These are phyloP conservation scores for Rhinella marina DNA, from an alignment of 2,797 vertebrate species.

Conservation along the genomic window DNA sequence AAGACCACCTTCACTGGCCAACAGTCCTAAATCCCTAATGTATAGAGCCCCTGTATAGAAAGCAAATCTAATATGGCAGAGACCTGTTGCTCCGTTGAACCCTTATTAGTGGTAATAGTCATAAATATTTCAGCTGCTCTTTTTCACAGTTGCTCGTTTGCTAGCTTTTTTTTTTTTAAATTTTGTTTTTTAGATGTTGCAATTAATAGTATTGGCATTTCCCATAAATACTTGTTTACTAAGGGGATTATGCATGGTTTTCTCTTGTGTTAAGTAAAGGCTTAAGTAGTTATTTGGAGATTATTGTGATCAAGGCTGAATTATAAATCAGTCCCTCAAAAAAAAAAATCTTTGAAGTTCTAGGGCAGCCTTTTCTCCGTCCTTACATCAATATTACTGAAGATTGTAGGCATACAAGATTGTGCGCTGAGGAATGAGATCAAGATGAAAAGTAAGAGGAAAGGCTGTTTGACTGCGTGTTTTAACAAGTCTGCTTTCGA, in stretches of 20 bases:
- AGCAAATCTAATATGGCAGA: no score
- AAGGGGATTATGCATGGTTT: background rate
- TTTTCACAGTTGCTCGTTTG: no score
- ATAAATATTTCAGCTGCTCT: no score
- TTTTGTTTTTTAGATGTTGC: background rate
- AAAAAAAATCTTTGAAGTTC: slow-evolving; percentile 16
- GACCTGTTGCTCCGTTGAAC: no score
- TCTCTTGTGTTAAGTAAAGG: background rate
- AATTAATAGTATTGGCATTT: background rate
- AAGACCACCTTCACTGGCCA: no score
- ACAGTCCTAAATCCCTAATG: no score
- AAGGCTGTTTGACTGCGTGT: slow-evolving; percentile 21
- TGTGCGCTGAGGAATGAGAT: background rate
- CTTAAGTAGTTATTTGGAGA: slow-evolving; percentile 10
- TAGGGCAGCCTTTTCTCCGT: background rate
- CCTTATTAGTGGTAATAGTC: no score
- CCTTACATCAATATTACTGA: slow-evolving; percentile 10
- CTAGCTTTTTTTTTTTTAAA: no score
- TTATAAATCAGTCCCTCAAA: background rate
- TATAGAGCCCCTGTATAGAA: no score
- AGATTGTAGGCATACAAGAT: background rate
- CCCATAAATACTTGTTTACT: background rate
- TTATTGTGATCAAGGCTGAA: slow-evolving; percentile 39
- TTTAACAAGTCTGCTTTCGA: slow-evolving; percentile 7
- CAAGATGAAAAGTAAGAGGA: slow-evolving; percentile 23